phyloP scores from a whole-genome alignment of 2,113 vertebrate genomes.

The Stictonetta naevosa region DNA sequence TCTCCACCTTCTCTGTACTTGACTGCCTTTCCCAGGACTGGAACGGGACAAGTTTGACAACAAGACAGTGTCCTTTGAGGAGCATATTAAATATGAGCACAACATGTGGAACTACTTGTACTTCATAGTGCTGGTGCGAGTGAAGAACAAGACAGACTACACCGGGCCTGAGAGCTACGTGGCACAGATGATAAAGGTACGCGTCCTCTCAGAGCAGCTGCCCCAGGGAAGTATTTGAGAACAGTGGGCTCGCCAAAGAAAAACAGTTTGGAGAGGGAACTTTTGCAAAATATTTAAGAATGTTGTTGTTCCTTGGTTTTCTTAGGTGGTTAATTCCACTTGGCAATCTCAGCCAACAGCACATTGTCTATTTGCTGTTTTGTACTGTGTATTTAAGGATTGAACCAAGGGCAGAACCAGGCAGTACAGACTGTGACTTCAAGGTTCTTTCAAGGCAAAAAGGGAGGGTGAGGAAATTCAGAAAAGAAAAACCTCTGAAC shows the following conservation, averaged over 20 bases:
- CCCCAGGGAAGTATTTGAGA: accelerated
- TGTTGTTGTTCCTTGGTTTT: background rate
- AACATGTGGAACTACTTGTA: conserved; percentile 99
- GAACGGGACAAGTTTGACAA: conserved; percentile 99
- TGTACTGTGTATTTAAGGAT: background rate
- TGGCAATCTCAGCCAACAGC: background rate
- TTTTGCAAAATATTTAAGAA: background rate
- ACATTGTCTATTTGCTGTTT: background rate
- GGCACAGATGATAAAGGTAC: conserved; percentile 95
- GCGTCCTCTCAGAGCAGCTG: background rate
- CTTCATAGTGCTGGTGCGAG: conserved; percentile 94
- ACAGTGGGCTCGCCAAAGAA: background rate
- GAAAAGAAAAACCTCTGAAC: background rate
- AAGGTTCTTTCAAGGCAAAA: background rate
- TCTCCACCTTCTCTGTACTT: background rate
- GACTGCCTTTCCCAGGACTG: conserved; percentile 80
- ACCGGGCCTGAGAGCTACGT: conserved; percentile 98
- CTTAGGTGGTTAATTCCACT: background rate
- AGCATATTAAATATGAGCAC: conserved; percentile 95
- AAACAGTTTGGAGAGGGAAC: background rate
- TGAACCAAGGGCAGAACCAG: background rate
- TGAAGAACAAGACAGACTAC: conserved; percentile 98
- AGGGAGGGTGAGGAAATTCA: background rate
- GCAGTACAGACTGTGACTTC: background rate
- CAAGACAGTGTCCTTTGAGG: conserved; percentile 97